Evolutionary conservation across 2,113 vertebrate species (phyloP), one percentile per base, ranked within the genome.

Genomic region (Chiloscyllium plagiosum): DNA sequence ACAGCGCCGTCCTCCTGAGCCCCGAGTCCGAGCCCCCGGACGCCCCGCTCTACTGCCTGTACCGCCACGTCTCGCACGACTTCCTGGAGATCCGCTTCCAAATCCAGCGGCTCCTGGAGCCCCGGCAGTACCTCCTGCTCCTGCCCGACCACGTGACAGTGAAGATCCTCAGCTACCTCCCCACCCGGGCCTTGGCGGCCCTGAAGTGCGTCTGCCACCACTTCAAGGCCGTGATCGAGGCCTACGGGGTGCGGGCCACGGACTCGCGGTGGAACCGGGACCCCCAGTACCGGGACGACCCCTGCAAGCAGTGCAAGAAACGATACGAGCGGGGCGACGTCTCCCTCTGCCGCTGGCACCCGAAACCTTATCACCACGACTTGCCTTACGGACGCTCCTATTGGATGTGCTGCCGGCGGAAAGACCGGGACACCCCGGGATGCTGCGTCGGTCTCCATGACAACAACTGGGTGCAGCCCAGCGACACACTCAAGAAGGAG

Each of bases 331-430:
- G 98, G 1, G 99, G 99, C 4, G 99, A 99, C 2, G 99, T 99
- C 90, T 99, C 99, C 0, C 98, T 99, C 68, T 99, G 99, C 97
- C 98, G 99, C 1, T 99, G 99, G 99, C 99, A 99, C 97, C 99
- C 99, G 97, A 99, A 99, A 97, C 99, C 99, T 97, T 99, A 99
- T 97, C 99, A 99, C 98, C 99, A 99, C 7, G 99, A 99, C 98
- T 98, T 99, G 97, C 99, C 99, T 98, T 99, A 99, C 0, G 99
- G 99, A 97, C 98, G 99, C 1, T 99, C 99, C 86, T 99, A 99
- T 96, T 99, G 99, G 99, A 99, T 99, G 99, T 99, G 99, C 96
- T 99, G 99, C 97, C 98, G 99, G 1, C 97, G 98, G 4, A 97
- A 98, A 0, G 99, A 99, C 22, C 98, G 98, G 0, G 98, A 99